Conservation (phyloP, 2,888 invertebrate species). For the Teleiodes luculella region DNA sequence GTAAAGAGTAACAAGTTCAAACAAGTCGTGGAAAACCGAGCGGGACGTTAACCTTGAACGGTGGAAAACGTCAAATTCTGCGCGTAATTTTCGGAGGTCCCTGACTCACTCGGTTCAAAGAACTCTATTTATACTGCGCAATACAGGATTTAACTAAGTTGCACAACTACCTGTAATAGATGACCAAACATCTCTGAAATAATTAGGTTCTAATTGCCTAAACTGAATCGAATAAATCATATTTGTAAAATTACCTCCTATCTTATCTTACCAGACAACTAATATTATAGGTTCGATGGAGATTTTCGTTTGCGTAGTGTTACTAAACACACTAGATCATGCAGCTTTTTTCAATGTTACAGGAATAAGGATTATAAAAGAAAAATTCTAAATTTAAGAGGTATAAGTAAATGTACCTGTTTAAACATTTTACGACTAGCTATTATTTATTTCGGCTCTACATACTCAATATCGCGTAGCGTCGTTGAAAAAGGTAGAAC, state of each 20-base stretch:
- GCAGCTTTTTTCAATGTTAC: background rate
- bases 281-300: too few species aligned
- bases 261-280: too few species aligned
- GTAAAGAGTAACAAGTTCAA: conserved; percentile 8
- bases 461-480: too few species aligned
- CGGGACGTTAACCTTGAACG: conserved; percentile 15
- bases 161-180: conserved; percentile 18
- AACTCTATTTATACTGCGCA: conserved; percentile 27
- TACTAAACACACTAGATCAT: too few species aligned
- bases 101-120: conserved; percentile 40
- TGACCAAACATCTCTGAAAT: too few species aligned
- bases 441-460: too few species aligned
- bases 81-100: conserved; percentile 48
- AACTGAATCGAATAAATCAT: background rate
- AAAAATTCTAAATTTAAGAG: too few species aligned
- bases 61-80: conserved; percentile 29
- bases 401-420: too few species aligned
- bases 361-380: too few species aligned
- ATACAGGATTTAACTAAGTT: conserved; percentile 19
- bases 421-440: too few species aligned
- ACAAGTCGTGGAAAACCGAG: conserved; percentile 20
- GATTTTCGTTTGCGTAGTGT: too few species aligned
- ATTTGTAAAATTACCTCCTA: background rate
- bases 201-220: background rate
- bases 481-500: too few species aligned